A percentile compares a stretch with the other conserved stretches of the same genome.
phyloP scores from a whole-genome alignment of 2,797 vertebrate genomes.

The Botia kubotai region DNA sequence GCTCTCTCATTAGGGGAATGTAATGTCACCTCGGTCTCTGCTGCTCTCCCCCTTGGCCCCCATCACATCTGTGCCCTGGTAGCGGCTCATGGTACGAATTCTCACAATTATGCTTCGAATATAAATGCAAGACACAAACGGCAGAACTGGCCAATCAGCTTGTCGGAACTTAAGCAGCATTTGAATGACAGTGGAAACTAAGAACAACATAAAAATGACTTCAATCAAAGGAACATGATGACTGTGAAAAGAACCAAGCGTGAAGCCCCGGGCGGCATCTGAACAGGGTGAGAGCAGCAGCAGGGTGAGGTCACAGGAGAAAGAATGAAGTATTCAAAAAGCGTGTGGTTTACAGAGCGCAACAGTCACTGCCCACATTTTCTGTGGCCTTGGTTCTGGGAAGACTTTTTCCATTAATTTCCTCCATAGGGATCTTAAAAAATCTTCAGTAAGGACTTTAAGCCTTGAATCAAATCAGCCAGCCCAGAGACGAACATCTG shows the following conservation, averaged over 20 bases:
- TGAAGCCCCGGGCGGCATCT: not conserved
- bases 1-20: not conserved
- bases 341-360: conserved; percentile 19
- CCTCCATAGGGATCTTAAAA: not conserved
- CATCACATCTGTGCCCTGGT: not conserved
- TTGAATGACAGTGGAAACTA: conserved; percentile 16
- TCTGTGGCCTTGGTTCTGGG: not conserved
- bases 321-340: conserved; percentile 50
- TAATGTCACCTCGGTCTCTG: not conserved
- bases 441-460: not conserved
- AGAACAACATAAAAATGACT: conserved; percentile 7
- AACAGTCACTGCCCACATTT: not conserved
- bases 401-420: not conserved
- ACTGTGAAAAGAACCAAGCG: conserved; percentile 16
- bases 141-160: conserved; percentile 9
- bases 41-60: conserved; percentile 7
- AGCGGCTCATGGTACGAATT: not conserved
- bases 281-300: not conserved
- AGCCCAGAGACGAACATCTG: not conserved
- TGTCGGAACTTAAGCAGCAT: not conserved
- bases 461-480: conserved; percentile 1
- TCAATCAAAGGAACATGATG: conserved; percentile 20
- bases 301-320: conserved; percentile 2
- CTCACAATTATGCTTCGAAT: conserved; percentile 13
- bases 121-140: not conserved